Evolutionary conservation across 2,113 vertebrate species (phyloP).

Genomic region (Lagenorhynchus albirostris): DNA sequence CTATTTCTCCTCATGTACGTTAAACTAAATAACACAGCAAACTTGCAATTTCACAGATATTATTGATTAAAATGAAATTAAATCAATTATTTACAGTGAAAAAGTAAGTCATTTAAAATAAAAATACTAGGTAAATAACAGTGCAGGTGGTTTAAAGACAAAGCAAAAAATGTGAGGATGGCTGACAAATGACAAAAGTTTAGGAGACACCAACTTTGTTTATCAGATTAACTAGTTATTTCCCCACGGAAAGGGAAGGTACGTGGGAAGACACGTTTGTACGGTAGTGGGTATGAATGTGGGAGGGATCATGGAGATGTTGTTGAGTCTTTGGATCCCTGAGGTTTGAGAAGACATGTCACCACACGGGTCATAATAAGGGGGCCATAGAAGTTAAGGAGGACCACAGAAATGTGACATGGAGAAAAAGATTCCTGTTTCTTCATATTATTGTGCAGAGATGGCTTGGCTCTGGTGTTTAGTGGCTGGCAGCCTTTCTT

Average conservation of each 20-base stretch:
- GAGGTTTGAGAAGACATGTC: not conserved
- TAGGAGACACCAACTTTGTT: not conserved
- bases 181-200: not conserved
- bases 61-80: not conserved
- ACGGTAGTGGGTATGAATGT: not conserved
- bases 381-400: not conserved
- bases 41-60: not conserved
- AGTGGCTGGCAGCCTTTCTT: not conserved
- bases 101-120: not conserved
- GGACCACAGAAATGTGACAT: not conserved
- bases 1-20: not conserved
- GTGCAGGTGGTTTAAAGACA: not conserved
- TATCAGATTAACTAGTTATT: not conserved
- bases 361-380: not conserved
- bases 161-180: not conserved
- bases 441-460: not conserved
- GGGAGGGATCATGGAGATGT: not conserved
- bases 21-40: not conserved
- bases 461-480: not conserved
- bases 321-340: not conserved
- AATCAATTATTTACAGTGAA: not conserved
- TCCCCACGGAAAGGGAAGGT: not conserved
- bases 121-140: not conserved
- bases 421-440: not conserved
- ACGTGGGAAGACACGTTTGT: not conserved